Evolutionary conservation across 2,888 invertebrate genomes (phyloP), one percentile per base, ranked within the genome.

Genomic region (Cenopis cana): DNA sequence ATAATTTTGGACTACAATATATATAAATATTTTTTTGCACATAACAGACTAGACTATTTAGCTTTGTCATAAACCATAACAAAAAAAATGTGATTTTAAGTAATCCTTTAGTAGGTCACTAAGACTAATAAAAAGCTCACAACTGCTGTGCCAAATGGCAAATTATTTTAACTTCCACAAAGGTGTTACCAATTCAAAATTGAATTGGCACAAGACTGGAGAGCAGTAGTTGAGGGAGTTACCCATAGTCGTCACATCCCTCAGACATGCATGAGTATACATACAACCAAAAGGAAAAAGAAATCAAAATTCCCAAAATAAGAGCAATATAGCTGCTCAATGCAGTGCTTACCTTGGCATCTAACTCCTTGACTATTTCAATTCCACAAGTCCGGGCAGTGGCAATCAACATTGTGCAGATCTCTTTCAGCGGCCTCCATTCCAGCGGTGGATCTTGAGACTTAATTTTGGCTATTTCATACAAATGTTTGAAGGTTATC

Each of bases 401-500:
- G 1, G 96, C 96, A 76, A 98, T 95, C 11, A 99, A 82, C 95
- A 96, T 95, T 75, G 94, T 94, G 84, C 98, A 98, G 81, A 99
- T 94, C 83, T 96, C 95, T 88, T 97, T 82, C 74, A 97, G 79
- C 11, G 94, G 84, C 75, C 92, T 89, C 80, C 95, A 94, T 79
- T 95, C 95, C 29, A 96, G 85, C 0, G 96, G 90, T 4, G 97
- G 97, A 89, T 99, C 99, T 84, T 96, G 93, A n/a, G 95, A 94
- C 90, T 99, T 99, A n/a, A 99, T 97, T 88, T 96, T 95, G 0
- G 99, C 99, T 84, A 99, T 99, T 95, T 99, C 99, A 89, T 99
- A 99, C 14, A 99, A 89, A 89, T 99, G 99, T 87, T 98, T 99
- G 0, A 98, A 83, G 0, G 98, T 98, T 69, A 99, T 95, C 94